A percentile compares a stretch with the other conserved stretches of the same genome.
Conservation (phyloP, 2,888 invertebrate genomes). For the Limnephilus rhombicus region DNA sequence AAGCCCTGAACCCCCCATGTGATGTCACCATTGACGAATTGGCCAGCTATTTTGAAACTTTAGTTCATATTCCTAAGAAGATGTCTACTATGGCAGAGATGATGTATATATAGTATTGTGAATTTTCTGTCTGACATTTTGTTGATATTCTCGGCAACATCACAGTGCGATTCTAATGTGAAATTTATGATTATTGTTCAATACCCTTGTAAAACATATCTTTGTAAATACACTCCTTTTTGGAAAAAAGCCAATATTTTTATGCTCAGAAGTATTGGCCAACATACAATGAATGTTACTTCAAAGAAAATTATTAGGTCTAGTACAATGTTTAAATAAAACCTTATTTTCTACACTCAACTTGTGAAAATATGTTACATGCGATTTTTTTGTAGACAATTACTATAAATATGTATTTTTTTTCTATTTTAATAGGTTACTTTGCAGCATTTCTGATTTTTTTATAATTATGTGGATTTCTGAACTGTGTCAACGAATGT, state of each 20-base stretch:
- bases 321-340: background rate
- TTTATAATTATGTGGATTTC: background rate
- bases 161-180: background rate
- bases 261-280: background rate
- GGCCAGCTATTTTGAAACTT: conserved; percentile 96
- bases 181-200: background rate
- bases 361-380: background rate
- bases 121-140: conserved; percentile 18
- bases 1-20: conserved; percentile 85
- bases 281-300: background rate
- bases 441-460: background rate
- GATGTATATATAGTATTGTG: conserved; percentile 91
- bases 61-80: conserved; percentile 97
- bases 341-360: background rate
- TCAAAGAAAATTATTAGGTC: background rate
- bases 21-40: conserved; percentile 96
- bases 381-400: background rate
- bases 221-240: background rate
- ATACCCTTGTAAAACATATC: background rate
- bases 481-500: background rate
- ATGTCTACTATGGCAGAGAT: conserved; percentile 99
- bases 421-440: background rate
- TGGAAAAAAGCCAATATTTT: background rate
- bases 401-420: background rate
- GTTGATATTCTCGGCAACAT: conserved; percentile 10